Conservation (phyloP, 2,797 vertebrate species). For the Rhynchonycteris naso region DNA sequence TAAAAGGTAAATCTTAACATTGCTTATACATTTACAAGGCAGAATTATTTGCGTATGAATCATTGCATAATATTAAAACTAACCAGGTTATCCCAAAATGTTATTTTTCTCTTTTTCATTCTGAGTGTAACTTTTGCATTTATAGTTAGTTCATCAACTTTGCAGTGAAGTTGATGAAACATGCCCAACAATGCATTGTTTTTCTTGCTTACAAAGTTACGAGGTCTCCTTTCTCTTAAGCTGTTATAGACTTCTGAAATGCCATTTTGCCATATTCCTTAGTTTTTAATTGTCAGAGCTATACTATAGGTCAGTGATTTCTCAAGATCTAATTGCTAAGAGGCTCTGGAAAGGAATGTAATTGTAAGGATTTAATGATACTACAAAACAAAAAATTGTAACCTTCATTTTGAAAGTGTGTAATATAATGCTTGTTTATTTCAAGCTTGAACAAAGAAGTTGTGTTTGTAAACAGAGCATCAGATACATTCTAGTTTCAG, state of each 20-base stretch:
- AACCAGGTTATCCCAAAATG: constrained; percentile 53
- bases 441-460: background rate
- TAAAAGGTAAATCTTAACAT: constrained; percentile 96
- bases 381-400: background rate
- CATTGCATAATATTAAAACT: constrained; percentile 66
- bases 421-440: constrained; percentile 45
- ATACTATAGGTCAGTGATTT: background rate
- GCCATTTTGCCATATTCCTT: constrained; percentile 27
- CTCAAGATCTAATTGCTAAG: constrained; percentile 1
- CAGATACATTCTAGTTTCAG: background rate
- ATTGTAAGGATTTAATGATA: background rate
- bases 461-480: background rate
- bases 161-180: background rate
- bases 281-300: constrained; percentile 35
- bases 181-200: background rate
- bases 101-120: constrained; percentile 48
- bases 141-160: background rate
- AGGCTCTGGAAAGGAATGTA: constrained; percentile 41
- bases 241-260: background rate
- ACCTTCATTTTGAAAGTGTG: constrained; percentile 18
- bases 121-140: background rate
- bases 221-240: constrained; percentile 38
- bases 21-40: constrained; percentile 81
- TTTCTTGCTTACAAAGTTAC: background rate
- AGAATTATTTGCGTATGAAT: constrained; percentile 76